Percentiles rank a stretch among this genome's conserved stretches.
phyloP scores from a whole-genome alignment of 2,797 vertebrate species.

The Australoheros facetus region DNA sequence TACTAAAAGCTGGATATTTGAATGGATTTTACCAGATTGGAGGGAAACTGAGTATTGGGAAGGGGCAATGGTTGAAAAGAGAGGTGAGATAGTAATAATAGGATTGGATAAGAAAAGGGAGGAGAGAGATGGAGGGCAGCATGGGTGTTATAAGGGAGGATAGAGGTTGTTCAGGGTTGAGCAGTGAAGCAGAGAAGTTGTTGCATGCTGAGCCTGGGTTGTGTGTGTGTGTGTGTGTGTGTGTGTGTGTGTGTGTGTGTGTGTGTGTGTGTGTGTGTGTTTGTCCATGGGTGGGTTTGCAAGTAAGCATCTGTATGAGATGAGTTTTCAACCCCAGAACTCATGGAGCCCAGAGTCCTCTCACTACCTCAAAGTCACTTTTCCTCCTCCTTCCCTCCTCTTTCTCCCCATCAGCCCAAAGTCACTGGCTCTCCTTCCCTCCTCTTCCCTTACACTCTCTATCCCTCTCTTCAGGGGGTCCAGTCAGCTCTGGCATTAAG shows the following conservation, averaged over 20 bases:
- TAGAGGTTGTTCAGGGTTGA: constrained; percentile 75
- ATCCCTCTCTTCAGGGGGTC: constrained; percentile 56
- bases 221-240: constrained; percentile 30
- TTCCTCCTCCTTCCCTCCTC: constrained; percentile 35
- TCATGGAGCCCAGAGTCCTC: constrained; percentile 57
- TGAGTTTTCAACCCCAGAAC: constrained; percentile 63
- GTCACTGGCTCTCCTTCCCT: constrained; percentile 27
- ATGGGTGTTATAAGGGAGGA: constrained; percentile 62
- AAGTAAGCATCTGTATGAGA: constrained; percentile 44
- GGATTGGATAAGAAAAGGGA: constrained; percentile 70
- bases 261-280: constrained; percentile 30
- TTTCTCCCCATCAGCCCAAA: constrained; percentile 42
- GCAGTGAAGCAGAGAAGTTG: constrained; percentile 73
- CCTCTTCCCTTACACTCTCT: constrained; percentile 20
- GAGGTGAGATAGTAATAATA: constrained; percentile 75
- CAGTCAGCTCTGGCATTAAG: constrained; percentile 40
- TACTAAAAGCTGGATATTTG: constrained; percentile 43
- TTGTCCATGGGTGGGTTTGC: constrained; percentile 32
- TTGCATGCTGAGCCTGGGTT: constrained; percentile 43
- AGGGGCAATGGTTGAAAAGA: constrained; percentile 50
- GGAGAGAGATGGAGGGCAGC: constrained; percentile 58
- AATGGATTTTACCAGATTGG: constrained; percentile 48
- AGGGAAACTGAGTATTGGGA: constrained; percentile 32
- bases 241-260: constrained; percentile 38
- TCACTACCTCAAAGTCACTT: constrained; percentile 67